phyloP scores from a whole-genome alignment of 2,113 vertebrate genomes.

The Lophotis ruficrista region DNA sequence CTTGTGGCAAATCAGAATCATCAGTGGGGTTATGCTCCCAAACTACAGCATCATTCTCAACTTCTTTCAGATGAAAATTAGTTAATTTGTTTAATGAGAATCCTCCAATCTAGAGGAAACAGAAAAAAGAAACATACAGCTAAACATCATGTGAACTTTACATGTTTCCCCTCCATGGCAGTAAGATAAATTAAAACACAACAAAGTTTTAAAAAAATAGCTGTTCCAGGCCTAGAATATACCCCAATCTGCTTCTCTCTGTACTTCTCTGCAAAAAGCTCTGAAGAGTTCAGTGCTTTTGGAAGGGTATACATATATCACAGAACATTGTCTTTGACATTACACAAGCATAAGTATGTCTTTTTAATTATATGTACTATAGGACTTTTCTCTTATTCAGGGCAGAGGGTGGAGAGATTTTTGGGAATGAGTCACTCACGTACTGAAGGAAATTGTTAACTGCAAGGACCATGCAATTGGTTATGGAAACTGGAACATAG shows the following conservation, averaged over 20 bases:
- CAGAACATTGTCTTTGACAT: neutral
- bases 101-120: conserved; percentile 73
- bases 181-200: neutral
- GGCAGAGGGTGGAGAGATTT: neutral
- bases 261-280: neutral
- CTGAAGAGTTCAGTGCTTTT: neutral
- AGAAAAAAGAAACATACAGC: neutral
- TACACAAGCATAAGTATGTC: neutral
- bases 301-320: neutral
- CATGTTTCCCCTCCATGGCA: neutral
- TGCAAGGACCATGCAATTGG: neutral
- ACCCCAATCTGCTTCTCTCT: neutral
- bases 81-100: conserved; percentile 81
- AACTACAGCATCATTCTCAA: conserved; percentile 75
- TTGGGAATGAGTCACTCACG: fast-evolving
- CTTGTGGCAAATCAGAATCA: conserved; percentile 60
- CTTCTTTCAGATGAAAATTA: conserved; percentile 80
- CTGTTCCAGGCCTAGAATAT: neutral
- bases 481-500: neutral
- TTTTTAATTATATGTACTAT: neutral
- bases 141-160: neutral
- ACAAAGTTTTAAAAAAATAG: neutral
- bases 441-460: neutral
- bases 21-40: conserved; percentile 78
- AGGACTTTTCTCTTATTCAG: neutral